These are phyloP conservation scores for Luidia sarsii DNA, from an alignment of 53 echinoderm and acorn worm genomes.

Conservation along the genomic window DNA sequence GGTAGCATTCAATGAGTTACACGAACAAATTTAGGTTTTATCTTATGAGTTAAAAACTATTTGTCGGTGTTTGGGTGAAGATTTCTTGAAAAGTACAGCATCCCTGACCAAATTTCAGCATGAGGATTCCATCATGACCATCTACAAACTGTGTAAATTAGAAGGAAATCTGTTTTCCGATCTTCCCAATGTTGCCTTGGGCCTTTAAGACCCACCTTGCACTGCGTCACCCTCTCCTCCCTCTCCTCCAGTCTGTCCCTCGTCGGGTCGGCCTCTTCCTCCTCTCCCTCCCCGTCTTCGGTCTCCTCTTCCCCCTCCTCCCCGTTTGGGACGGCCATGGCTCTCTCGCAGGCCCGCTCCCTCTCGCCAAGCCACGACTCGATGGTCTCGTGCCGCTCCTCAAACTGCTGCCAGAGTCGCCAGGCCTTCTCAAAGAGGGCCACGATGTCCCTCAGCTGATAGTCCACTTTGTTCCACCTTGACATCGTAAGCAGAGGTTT, in stretches of 20 bases:
- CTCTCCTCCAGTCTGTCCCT: constrained; percentile 39
- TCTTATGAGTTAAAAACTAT: no score
- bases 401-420: constrained; percentile 89
- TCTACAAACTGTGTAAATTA: no score
- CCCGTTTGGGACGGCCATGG: constrained; percentile 25
- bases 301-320: constrained; percentile 43
- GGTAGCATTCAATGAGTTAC: no score
- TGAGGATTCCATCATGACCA: no score
- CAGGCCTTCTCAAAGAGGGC: constrained; percentile 85
- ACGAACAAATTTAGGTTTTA: no score
- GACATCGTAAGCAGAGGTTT: neutral
- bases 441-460: constrained; percentile 80
- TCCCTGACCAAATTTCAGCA: no score
- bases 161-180: no score
- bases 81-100: no score
- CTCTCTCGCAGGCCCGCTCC: constrained; percentile 63
- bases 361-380: constrained; percentile 76
- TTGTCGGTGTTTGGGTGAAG: no score
- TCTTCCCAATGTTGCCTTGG: no score
- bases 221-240: constrained; percentile 57
- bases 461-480: constrained; percentile 91
- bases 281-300: constrained; percentile 51
- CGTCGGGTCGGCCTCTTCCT: constrained; percentile 45
- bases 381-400: constrained; percentile 68
- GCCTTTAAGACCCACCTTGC: constrained; percentile 59